phyloP scores from a whole-genome alignment of 2,113 vertebrate species.

The Chloroceryle aenea region DNA sequence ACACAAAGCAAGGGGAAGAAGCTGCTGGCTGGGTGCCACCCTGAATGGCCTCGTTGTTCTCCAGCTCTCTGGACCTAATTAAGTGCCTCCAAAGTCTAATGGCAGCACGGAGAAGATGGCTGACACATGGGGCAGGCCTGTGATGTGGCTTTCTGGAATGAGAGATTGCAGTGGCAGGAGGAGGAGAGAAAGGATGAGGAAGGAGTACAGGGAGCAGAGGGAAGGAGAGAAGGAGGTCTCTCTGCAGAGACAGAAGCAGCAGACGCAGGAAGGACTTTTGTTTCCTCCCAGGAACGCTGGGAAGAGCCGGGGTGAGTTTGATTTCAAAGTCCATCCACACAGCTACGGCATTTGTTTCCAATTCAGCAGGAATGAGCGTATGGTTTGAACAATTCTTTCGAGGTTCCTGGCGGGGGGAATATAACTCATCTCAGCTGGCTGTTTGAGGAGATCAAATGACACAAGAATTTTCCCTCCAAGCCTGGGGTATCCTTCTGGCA shows the following conservation, averaged over 20 bases:
- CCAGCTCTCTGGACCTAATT: constrained; percentile 50
- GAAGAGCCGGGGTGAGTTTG: constrained; percentile 64
- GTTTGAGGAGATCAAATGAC: constrained; percentile 66
- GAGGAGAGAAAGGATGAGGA: not conserved
- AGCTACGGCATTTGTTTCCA: constrained; percentile 68
- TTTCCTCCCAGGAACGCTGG: constrained; percentile 58
- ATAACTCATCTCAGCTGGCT: constrained; percentile 74
- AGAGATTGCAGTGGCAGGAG: not conserved
- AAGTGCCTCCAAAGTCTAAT: not conserved
- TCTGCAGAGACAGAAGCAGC: constrained; percentile 48
- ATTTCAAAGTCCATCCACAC: constrained; percentile 69
- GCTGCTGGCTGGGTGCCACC: not conserved
- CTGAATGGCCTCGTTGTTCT: constrained; percentile 8
- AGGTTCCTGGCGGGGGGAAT: constrained; percentile 61
- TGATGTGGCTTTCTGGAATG: constrained; percentile 64
- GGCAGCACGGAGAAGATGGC: constrained; percentile 32
- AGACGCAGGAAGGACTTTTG: constrained; percentile 68
- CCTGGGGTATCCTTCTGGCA: constrained; percentile 63
- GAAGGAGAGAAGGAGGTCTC: constrained; percentile 35
- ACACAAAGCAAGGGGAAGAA: not conserved
- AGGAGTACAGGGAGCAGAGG: not conserved
- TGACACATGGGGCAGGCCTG: constrained; percentile 44
- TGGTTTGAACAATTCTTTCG: constrained; percentile 67
- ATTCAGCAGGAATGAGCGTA: constrained; percentile 63
- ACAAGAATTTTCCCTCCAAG: constrained; percentile 49